Percentiles rank a stretch among this genome's conserved stretches.
phyloP scores from a whole-genome alignment of 2,113 vertebrate species.

The Ciconia boyciana region DNA sequence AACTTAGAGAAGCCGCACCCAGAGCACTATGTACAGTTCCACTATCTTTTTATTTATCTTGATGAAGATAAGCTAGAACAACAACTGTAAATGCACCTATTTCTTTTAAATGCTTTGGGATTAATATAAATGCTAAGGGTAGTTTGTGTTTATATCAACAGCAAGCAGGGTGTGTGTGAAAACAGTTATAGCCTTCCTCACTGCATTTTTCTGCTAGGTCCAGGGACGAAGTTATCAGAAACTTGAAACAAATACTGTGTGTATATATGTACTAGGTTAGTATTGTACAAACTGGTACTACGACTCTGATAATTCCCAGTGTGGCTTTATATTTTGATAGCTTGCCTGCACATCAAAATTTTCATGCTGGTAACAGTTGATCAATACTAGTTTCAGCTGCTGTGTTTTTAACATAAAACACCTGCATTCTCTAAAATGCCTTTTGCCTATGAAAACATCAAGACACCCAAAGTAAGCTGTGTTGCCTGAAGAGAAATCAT shows the following conservation, averaged over 20 bases:
- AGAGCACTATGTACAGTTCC: neutral
- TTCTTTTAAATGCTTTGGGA: neutral
- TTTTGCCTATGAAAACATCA: neutral
- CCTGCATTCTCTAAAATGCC: neutral
- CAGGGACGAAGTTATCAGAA: neutral
- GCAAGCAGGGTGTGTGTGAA: neutral
- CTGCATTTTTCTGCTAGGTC: neutral
- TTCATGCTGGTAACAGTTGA: neutral
- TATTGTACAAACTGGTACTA: neutral
- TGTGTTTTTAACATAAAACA: neutral
- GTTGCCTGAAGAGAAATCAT: neutral
- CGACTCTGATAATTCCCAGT: neutral
- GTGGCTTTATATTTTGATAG: neutral
- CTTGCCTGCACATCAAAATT: neutral
- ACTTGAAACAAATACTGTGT: neutral
- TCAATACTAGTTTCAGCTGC: neutral
- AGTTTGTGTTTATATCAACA: neutral
- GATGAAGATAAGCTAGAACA: neutral
- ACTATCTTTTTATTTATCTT: neutral
- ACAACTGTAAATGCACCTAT: neutral
- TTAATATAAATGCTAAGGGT: neutral
- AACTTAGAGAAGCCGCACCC: neutral
- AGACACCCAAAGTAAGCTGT: neutral
- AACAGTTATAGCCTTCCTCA: neutral
- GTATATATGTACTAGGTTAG: neutral